These are phyloP conservation scores for Nycticorax nycticorax DNA, from an alignment of 2,113 vertebrate species.

Conservation along the genomic window DNA sequence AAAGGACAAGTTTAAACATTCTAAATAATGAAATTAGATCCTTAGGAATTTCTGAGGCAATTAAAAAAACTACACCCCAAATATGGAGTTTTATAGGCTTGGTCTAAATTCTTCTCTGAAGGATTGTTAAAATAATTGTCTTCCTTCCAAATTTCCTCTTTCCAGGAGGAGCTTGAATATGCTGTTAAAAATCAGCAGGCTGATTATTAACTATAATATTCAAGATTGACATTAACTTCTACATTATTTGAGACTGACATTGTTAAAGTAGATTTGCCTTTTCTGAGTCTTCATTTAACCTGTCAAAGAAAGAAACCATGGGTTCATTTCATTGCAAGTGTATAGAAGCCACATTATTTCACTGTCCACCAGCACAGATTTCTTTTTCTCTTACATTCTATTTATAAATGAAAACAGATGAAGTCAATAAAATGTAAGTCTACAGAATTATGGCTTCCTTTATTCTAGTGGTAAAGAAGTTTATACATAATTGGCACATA, in stretches of 20 bases:
- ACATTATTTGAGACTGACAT: background rate
- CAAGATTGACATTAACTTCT: background rate
- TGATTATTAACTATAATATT: background rate
- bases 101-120: background rate
- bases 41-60: background rate
- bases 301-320: background rate
- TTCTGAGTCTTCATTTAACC: slow-evolving; percentile 7
- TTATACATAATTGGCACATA: slow-evolving; percentile 74
- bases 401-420: slow-evolving; percentile 79
- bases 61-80: background rate
- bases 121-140: background rate
- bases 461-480: slow-evolving; percentile 69
- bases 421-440: slow-evolving; percentile 69
- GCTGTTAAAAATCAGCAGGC: background rate
- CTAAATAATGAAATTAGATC: background rate
- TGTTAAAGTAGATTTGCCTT: background rate
- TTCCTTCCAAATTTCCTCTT: background rate
- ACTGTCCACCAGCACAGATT: slow-evolving; percentile 50
- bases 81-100: background rate
- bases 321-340: slow-evolving; percentile 14
- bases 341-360: slow-evolving; percentile 56
- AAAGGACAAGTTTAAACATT: background rate
- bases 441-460: slow-evolving; percentile 73
- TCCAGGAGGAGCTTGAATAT: background rate
- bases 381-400: slow-evolving; percentile 43